Evolutionary conservation across 2,888 invertebrate genomes (phyloP).

Genomic region (Drosophila seclusa): DNA sequence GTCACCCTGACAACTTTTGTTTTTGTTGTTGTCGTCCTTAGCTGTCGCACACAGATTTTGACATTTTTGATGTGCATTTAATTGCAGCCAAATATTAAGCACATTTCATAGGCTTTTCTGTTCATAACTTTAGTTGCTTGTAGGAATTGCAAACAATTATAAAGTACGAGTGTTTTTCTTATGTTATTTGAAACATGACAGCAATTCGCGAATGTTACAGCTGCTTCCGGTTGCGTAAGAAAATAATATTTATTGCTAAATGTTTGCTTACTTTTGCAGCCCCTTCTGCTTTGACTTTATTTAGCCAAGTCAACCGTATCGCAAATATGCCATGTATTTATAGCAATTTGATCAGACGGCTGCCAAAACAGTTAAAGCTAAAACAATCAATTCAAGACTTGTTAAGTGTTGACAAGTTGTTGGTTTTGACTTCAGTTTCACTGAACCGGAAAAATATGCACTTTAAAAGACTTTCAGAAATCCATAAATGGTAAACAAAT

Average conservation of each 20-base stretch:
- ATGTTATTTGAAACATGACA: not conserved
- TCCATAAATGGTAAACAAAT: conserved; percentile 26
- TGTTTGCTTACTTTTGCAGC: conserved; percentile 1
- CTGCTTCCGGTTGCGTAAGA: not conserved
- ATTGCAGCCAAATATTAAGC: conserved; percentile 59
- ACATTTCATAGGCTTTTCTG: conserved; percentile 6
- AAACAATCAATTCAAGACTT: conserved; percentile 10
- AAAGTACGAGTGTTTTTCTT: conserved; percentile 8
- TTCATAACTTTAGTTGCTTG: conserved; percentile 18
- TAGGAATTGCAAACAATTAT: conserved; percentile 5
- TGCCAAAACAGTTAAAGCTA: conserved; percentile 21
- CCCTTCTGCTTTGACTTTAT: conserved; percentile 1
- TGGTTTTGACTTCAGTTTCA: conserved; percentile 36
- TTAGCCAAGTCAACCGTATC: conserved; percentile 1
- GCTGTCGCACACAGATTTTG: conserved; percentile 55
- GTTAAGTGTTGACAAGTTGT: conserved; percentile 22
- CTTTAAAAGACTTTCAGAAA: conserved; percentile 40
- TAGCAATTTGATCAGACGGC: conserved; percentile 1
- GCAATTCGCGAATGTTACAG: not conserved
- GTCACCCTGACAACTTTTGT: conserved; percentile 33
- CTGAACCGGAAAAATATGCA: conserved; percentile 27
- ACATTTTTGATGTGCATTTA: conserved; percentile 72
- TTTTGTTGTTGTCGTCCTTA: conserved; percentile 21
- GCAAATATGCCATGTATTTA: conserved; percentile 29
- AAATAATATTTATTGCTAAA: conserved; percentile 11